Evolutionary conservation across 2,888 invertebrate genomes (phyloP), one percentile per base, ranked within the genome.

Genomic region (Lasioglossum leucozonium): DNA sequence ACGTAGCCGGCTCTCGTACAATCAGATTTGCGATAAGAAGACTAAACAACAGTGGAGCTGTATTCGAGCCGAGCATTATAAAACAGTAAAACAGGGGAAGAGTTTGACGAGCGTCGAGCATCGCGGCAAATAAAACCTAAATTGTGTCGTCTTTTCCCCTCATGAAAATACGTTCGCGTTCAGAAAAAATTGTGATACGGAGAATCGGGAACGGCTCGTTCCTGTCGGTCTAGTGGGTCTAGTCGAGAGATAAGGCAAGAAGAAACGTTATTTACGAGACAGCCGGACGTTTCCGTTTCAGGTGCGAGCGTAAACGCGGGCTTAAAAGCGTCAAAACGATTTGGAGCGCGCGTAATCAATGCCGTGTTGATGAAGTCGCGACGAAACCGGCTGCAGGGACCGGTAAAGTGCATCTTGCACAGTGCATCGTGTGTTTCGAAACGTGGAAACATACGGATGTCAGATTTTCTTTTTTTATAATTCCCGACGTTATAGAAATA

Each of bases 311-410:
- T 81, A 72, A 77, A 77, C 37, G 71, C 69, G 5, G 71, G 47
- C 71, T 34, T 42, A 37, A 40, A 37, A 55, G 71, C 71, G 58
- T 72, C 71, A 47, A 62, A 77, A 75, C 77, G 47, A 77, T 81
- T 81, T 71, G 37, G 71, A 71, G 55, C 58, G 26, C 62, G 77
- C 18, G 71, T 81, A 81, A 81, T 72, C 71, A 76, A 71, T 72
- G 62, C 58, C 80, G 71, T 44, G 76, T 77, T 77, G 79, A 81
- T 81, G 80, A 81, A 81, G 77, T 77, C 76, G 58, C 47, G 55
- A 44, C 44, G 40, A 77, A 80, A 81, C 77, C 80, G 80, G 79
- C 79, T 79, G 75, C 62, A 42, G 37, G 18, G 51, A 34, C 51
- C 47, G n/a, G 75, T 40, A 55, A 67, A 75, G 51, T 30, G 26